phyloP scores from a whole-genome alignment of 2,113 vertebrate genomes.

The Microtus montanus region DNA sequence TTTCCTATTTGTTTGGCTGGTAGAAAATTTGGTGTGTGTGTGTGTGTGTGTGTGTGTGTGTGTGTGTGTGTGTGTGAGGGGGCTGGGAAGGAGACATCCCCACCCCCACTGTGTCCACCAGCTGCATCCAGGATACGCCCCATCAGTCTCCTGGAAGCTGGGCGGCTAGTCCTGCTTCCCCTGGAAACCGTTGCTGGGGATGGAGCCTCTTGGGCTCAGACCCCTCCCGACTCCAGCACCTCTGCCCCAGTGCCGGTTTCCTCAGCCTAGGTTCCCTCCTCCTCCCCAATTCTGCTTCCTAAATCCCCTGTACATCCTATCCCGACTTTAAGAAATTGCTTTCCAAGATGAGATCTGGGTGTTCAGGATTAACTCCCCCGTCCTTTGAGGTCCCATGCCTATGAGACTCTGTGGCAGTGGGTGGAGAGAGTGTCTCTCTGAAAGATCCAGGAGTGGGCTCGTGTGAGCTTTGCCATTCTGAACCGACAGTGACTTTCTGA shows the following conservation, averaged over 20 bases:
- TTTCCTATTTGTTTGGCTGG: not conserved
- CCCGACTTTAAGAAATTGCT: not conserved
- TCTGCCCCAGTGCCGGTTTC: conserved; percentile 20
- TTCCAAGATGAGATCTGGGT: not conserved
- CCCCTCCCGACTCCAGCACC: conserved; percentile 59
- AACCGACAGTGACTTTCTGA: not conserved
- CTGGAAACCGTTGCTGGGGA: conserved; percentile 78
- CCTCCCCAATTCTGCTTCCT: too few species aligned
- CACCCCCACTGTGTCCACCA: conserved; percentile 55
- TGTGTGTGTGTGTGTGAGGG: not conserved
- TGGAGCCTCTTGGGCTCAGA: conserved; percentile 29
- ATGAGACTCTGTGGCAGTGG: not conserved
- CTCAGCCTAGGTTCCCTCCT: not conserved
- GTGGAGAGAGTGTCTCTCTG: not conserved
- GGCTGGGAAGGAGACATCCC: conserved; percentile 14
- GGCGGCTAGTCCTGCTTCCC: conserved; percentile 68
- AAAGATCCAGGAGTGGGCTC: not conserved
- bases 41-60: not conserved
- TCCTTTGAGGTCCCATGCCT: not conserved
- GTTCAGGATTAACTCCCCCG: not conserved
- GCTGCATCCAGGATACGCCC: conserved; percentile 73
- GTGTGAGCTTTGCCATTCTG: not conserved
- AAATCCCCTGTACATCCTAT: not conserved
- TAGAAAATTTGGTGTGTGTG: conserved; percentile 8
- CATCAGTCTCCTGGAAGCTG: conserved; percentile 65